A percentile compares a stretch with the other conserved stretches of the same genome.
phyloP scores from a whole-genome alignment of 2,888 invertebrate species.

The Euspilapteryx auroguttella region DNA sequence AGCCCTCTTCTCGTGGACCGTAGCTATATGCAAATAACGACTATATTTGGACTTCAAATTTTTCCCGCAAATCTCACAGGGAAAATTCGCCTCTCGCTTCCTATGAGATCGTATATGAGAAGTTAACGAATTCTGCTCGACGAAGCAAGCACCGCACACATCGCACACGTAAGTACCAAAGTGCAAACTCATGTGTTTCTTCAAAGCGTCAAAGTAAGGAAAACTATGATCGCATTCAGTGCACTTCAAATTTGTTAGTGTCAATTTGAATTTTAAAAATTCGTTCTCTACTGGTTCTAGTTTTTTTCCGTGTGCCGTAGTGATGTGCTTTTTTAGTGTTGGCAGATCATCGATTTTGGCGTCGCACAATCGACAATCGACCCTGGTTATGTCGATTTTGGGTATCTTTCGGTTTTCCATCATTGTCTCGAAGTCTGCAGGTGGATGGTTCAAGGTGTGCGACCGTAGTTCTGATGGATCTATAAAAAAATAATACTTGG shows the following conservation, averaged over 20 bases:
- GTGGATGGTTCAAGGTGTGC: constrained; percentile 36
- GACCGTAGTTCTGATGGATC: constrained; percentile 34
- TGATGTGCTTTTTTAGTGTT: constrained; percentile 22
- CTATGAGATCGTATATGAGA: constrained; percentile 37
- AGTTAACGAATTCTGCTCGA: constrained; percentile 39
- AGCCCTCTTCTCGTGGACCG: constrained; percentile 16
- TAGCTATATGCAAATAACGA: constrained; percentile 13
- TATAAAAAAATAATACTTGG: no score
- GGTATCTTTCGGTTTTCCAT: constrained; percentile 38
- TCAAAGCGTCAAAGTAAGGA: constrained; percentile 31
- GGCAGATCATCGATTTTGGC: constrained; percentile 20
- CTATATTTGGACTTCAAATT: constrained; percentile 17
- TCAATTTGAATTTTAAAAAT: constrained; percentile 28
- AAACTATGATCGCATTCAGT: constrained; percentile 19
- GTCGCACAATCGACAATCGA: constrained; percentile 35
- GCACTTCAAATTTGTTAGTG: constrained; percentile 20
- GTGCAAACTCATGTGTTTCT: constrained; percentile 42
- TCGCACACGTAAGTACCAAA: constrained; percentile 43
- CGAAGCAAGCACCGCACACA: constrained; percentile 44
- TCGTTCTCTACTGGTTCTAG: constrained; percentile 18
- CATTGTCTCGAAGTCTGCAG: constrained; percentile 23
- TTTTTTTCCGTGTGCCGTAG: constrained; percentile 15
- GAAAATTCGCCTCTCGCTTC: constrained; percentile 22
- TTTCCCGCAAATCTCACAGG: constrained; percentile 29
- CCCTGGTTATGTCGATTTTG: constrained; percentile 32